Percentiles rank a stretch among this genome's conserved stretches.
Evolutionary conservation across 1,140 invertebrate species (phyloP).

Genomic region (Phymastichus coffea): DNA sequence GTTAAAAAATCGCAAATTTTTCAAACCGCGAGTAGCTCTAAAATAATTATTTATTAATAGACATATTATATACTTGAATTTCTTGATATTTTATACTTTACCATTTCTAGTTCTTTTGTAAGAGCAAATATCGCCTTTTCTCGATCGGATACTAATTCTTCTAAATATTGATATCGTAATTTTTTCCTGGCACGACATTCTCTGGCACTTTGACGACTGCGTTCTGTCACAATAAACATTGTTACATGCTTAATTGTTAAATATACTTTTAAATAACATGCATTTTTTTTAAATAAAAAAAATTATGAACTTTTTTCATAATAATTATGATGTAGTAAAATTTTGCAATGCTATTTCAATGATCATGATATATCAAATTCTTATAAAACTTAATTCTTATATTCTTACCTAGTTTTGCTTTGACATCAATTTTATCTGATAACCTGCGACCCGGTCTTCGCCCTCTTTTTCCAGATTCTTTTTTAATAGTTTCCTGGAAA

Average conservation of each 20-base stretch:
- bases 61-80: too few relatives aligned
- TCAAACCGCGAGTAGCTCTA: too few relatives aligned
- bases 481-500: constrained; percentile 62
- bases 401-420: constrained; percentile 81
- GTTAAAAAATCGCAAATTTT: too few relatives aligned
- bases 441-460: constrained; percentile 85
- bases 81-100: too few relatives aligned
- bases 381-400: constrained; percentile 39
- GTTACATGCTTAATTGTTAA: too few relatives aligned
- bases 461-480: constrained; percentile 81
- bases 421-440: constrained; percentile 88
- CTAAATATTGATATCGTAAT: constrained; percentile 94
- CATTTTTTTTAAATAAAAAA: too few relatives aligned
- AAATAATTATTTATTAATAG: too few relatives aligned
- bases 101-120: constrained; percentile 87
- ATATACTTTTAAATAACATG: too few relatives aligned
- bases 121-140: constrained; percentile 92
- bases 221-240: constrained; percentile 71
- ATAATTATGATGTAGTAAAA: too few relatives aligned
- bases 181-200: constrained; percentile 97
- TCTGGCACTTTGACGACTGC: constrained; percentile 93
- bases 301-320: too few relatives aligned
- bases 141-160: constrained; percentile 89
- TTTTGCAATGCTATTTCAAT: too few relatives aligned
- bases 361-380: too few relatives aligned